Base-by-base conservation (phyloP, 2,113 vertebrate species). In the Odocoileus virginianus region DNA sequence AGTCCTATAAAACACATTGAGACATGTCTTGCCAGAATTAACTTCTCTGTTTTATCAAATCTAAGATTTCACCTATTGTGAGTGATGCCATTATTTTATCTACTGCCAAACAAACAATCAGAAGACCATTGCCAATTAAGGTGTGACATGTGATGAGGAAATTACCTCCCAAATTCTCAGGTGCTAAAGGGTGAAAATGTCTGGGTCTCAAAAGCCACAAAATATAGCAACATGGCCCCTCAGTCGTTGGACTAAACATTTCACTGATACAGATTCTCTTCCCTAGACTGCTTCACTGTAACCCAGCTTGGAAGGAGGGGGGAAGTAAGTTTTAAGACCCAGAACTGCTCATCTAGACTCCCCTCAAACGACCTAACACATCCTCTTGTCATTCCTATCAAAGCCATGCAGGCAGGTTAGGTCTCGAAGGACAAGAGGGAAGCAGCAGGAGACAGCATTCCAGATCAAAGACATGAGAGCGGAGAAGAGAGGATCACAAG, bases 381-480 rank as follows among this genome's bases (percentile, higher is more conserved):
- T 36, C 55, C 25, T 82, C 87, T 57, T 60, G 55, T 52, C 88
- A 55, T 55, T 97, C 71, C 95, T 58, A 60, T 40, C 79, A 93
- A 85, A 71, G 52, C 14, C 60, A 61, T n/a, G 28, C 30, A 27
- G 86, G 57, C 55, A 36, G 86, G 86, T 61, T 55, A 3, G 58
- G 21, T 60, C 87, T 97, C 91, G 1, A 13, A 86, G 92, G 84
- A 89, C 50, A 89, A 96, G 90, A 94, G 71, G 40, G 1, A 25
- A 94, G 50, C 92, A 54, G 50, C 40, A 11, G 82, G 71, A 96
- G 40, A 96, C 50, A 91, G 89, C 23, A 19, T 74, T 83, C 67
- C 43, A 87, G n/a, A 95, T 96, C 97, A 97, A 95, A 95, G 60
- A 86, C 64, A 88, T 47, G 57, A 58, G 19, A 55, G 23, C 7